Conservation (phyloP, 2,888 invertebrate genomes). For the Gnatocerus cornutus region DNA sequence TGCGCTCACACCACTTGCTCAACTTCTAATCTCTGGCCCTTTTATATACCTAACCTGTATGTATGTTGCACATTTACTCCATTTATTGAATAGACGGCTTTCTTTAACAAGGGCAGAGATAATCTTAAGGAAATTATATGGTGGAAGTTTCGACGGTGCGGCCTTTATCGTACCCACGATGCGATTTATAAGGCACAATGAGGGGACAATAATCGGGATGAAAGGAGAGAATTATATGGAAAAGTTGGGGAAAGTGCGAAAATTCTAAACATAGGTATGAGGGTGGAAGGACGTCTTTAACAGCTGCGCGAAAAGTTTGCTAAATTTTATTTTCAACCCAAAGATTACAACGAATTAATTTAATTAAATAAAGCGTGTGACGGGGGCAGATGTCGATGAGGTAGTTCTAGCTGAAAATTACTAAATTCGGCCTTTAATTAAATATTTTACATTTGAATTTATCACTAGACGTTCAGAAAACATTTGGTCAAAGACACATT, state of each 20-base stretch:
- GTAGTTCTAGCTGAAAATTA: neutral
- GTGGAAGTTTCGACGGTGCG: conserved; percentile 25
- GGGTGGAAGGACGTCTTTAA: neutral
- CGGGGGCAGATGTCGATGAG: neutral
- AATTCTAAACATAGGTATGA: conserved; percentile 9
- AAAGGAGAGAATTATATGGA: conserved; percentile 26
- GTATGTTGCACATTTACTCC: conserved; percentile 52
- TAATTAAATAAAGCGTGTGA: conserved; percentile 4
- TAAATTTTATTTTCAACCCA: neutral
- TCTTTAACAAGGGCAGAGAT: conserved; percentile 20
- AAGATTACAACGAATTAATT: neutral
- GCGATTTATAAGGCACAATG: conserved; percentile 28
- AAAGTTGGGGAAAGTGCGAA: conserved; percentile 9
- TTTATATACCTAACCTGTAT: conserved; percentile 50
- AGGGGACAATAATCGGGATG: conserved; percentile 20
- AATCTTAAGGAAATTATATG: conserved; percentile 42
- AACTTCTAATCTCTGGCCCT: conserved; percentile 50
- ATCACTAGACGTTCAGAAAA: too few relatives aligned
- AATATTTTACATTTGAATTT: too few relatives aligned
- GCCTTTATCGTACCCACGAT: conserved; percentile 22
- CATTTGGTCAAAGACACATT: too few relatives aligned
- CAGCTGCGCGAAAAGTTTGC: neutral
- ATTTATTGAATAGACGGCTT: conserved; percentile 48
- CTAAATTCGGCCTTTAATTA: too few relatives aligned
- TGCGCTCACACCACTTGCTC: conserved; percentile 22